These are phyloP conservation scores for Camponotus vicinus DNA, from an alignment of 1,140 invertebrate genomes.

Conservation along the genomic window DNA sequence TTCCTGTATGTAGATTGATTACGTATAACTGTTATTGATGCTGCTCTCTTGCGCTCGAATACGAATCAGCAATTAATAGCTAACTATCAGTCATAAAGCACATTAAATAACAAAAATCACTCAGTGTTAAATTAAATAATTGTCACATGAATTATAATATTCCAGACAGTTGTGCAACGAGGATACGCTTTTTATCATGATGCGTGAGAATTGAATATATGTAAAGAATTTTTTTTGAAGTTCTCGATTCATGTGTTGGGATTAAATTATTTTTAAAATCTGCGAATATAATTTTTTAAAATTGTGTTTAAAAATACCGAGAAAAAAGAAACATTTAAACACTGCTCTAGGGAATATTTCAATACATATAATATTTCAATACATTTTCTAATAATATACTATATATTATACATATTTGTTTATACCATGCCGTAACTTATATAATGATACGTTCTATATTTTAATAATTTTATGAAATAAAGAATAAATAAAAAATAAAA, in stretches of 20 bases:
- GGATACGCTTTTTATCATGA: background rate
- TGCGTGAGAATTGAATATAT: constrained; percentile 18
- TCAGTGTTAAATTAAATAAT: constrained; percentile 5
- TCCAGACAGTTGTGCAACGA: background rate
- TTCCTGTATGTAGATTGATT: constrained; percentile 26
- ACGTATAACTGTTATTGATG: constrained; percentile 1
- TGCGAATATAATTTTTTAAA: constrained; percentile 6
- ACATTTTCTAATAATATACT: background rate
- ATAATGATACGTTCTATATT: constrained; percentile 18
- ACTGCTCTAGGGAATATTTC: constrained; percentile 6
- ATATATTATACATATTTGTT: background rate
- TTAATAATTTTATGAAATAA: constrained; percentile 19
- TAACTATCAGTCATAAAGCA: background rate
- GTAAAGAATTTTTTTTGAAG: background rate
- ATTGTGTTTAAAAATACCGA: background rate
- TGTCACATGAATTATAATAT: constrained; percentile 8
- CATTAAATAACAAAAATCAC: constrained; percentile 15
- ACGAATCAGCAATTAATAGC: constrained; percentile 20
- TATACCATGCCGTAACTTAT: background rate
- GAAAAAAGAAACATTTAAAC: constrained; percentile 16
- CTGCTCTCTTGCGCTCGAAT: constrained; percentile 31
- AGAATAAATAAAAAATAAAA: background rate
- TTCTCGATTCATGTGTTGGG: background rate
- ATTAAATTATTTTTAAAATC: constrained; percentile 3
- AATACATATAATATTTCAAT: background rate